Base-by-base conservation (phyloP, 2,888 invertebrate species). In the Sesamia inferens region DNA sequence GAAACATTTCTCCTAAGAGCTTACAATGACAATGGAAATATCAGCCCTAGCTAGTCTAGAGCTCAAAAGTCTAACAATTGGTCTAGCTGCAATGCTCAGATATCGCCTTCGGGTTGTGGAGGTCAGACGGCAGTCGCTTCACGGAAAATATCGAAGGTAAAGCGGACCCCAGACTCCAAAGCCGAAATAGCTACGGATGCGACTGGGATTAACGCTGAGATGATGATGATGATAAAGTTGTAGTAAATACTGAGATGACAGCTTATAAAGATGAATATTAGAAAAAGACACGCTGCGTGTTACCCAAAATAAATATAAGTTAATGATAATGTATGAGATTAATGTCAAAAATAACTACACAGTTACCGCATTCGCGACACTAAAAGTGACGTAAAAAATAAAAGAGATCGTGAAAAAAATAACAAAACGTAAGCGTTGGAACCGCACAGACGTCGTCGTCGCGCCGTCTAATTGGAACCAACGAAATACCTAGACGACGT, bases 401-500 rank as follows among this genome's bases (percentile, higher is more conserved):
- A 73, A 74, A 74, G 63, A 70, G 51, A 7, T 61, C 66, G 73
- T 48, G 62, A 63, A 79, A 70, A 31, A 75, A 70, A 68, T 74
- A 70, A 84, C 73, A 67, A 64, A 84, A 80, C 72, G 75, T 81
- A 77, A 73, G 81, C 81, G 74, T 74, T 47, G 51, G 66, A 79
- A 72, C 78, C 80, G 67, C 73, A 79, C 86, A 88, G 92, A 88
- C 92, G 89, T 79, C 31, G 89, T 79, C 31, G 31, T 31, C 85
- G 84, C 88, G 91, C 83, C 89, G 90, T 91, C 93, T 92, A 91
- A 92, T 93, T 91, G 89, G 88, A 90, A 88, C 88, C 87, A 85
- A 90, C 87, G 87, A 92, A 90, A 94, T 93, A 89, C 91, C 91
- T 92, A 91, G 91, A 89, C 92, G 90, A 92, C 93, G 79, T 93